These are phyloP conservation scores for Agapornis canus DNA, from an alignment of 2,797 vertebrate genomes.

Conservation along the genomic window DNA sequence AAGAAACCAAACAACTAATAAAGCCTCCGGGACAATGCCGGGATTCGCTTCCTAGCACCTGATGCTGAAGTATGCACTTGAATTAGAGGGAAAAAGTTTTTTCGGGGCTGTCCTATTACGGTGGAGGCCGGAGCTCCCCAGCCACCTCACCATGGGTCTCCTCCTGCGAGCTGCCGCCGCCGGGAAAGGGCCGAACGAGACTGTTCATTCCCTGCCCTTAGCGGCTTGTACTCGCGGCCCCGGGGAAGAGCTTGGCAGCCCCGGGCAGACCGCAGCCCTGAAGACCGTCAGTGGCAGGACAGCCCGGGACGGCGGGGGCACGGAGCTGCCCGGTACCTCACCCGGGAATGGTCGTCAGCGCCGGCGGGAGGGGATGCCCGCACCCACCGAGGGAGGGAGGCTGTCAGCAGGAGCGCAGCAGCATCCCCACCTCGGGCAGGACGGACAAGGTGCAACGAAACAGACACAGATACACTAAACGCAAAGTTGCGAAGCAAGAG, in stretches of 20 bases:
- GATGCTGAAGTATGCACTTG: accelerated
- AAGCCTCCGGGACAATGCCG: accelerated
- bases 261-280: background rate
- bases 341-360: background rate
- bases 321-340: background rate
- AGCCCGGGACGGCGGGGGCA: background rate
- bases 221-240: background rate
- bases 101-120: accelerated
- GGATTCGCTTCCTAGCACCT: accelerated
- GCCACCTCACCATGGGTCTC: accelerated
- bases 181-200: accelerated
- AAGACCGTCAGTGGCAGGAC: accelerated
- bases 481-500: background rate
- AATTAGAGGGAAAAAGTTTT: accelerated
- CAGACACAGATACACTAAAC: background rate
- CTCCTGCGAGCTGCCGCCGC: accelerated
- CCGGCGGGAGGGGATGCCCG: background rate
- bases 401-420: background rate
- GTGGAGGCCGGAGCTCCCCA: accelerated
- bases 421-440: background rate
- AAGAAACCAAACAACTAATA: background rate
- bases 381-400: background rate
- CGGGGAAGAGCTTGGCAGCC: background rate
- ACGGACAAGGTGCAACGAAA: background rate
- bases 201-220: background rate